Evolutionary conservation across 2,797 vertebrate genomes (phyloP).

Genomic region (Eremophila alpestris): DNA sequence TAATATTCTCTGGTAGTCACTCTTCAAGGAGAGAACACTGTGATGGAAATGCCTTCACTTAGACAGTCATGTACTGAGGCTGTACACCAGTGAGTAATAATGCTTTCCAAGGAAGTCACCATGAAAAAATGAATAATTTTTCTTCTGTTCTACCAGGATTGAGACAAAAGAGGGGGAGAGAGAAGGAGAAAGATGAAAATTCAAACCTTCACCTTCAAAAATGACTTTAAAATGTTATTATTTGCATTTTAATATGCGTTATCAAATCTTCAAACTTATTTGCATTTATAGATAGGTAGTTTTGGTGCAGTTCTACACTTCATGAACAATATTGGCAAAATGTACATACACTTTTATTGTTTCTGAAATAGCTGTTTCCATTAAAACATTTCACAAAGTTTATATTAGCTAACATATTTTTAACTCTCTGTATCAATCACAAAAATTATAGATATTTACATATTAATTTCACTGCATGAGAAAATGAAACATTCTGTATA

Average conservation of each 20-base stretch:
- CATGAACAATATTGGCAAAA: background rate
- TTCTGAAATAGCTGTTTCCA: background rate
- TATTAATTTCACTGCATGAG: background rate
- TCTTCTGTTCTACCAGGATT: background rate
- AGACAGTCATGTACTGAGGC: background rate
- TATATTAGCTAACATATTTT: background rate
- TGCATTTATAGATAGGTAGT: background rate
- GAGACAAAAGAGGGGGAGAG: background rate
- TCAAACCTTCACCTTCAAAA: background rate
- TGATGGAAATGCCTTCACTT: slow-evolving; percentile 36
- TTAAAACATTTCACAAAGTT: background rate
- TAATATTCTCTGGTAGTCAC: slow-evolving; percentile 1
- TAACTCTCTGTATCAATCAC: background rate
- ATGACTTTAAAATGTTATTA: background rate
- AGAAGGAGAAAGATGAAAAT: background rate
- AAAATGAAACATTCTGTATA: background rate
- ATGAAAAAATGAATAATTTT: background rate
- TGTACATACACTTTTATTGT: background rate
- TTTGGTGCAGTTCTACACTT: background rate
- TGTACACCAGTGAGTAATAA: slow-evolving; percentile 11
- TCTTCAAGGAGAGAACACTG: slow-evolving; percentile 21
- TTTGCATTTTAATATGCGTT: background rate
- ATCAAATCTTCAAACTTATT: background rate
- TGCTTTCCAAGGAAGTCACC: background rate
- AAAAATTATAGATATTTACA: background rate